phyloP scores from a whole-genome alignment of 2,113 vertebrate species.

The Glaucomys volans region DNA sequence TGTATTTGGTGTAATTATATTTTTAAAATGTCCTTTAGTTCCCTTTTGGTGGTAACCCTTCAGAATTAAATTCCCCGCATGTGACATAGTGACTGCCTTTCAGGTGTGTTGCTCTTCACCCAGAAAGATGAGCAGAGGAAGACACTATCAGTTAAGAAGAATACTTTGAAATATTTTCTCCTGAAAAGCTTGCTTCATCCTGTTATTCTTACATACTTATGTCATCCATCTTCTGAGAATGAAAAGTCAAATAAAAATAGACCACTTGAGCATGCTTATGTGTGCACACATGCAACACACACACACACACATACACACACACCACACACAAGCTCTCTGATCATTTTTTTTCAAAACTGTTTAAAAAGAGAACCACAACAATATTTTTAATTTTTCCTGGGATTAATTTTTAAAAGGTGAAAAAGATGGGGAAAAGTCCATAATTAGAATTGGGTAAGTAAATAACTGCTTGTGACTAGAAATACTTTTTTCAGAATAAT shows the following conservation, averaged over 20 bases:
- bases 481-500: slow-evolving; percentile 33
- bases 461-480: not conserved
- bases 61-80: not conserved
- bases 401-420: slow-evolving; percentile 8
- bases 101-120: not conserved
- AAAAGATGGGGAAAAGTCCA: not conserved
- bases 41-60: not conserved
- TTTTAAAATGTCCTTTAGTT: not conserved
- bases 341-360: not conserved
- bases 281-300: not conserved
- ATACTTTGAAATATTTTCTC: not conserved
- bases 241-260: slow-evolving; percentile 35
- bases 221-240: not conserved
- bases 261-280: not conserved
- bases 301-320: too few relatives aligned
- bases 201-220: slow-evolving; percentile 13
- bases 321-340: not conserved
- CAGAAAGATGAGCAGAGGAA: slow-evolving; percentile 15
- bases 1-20: not conserved
- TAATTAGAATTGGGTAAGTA: not conserved
- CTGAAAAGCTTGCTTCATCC: not conserved
- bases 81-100: not conserved
- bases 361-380: not conserved
- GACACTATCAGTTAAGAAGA: slow-evolving; percentile 1
- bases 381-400: not conserved